Base-by-base conservation (phyloP, 2,888 invertebrate species). In the Drosophila stalkeri region DNA sequence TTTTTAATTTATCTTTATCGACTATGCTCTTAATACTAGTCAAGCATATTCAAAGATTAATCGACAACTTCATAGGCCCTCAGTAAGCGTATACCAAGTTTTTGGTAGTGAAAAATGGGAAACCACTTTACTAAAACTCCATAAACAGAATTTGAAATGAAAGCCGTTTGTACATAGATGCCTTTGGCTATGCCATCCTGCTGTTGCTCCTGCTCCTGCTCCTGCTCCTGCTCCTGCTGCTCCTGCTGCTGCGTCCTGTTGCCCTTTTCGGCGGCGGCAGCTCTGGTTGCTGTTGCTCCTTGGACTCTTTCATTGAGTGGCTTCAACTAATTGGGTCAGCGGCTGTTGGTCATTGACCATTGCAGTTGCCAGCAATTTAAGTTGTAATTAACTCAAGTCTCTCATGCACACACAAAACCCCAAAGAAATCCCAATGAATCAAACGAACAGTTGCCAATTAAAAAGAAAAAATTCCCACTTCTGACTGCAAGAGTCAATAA, bases 71-170 rank as follows among this genome's bases (percentile, higher is more conserved):
- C 14, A 14, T 7, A 5, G 3, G 7, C 31, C 16, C 20, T 18
- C 12, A 27, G 35, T 6, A 2, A 49, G 49, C 9, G 49, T 51
- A 49, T 41, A n/a, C 31, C 64, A 61, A 55, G 60, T 70, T 70
- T 70, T 79, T 62, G 11, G 16, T 27, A 27, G 31, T 62, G 49
- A 64, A 72, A 75, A 79, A 54, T 64, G 64, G 46, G 78, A 77
- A 78, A 57, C 65, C 56, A 65, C 72, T 61, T 72, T 61, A 44
- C 43, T 49, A 41, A 62, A 75, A 71, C 55, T 63, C 70, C 60
- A 70, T 74, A 86, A 82, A 86, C 83, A 75, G 89, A 84, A 86
- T 81, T 51, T 67, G 52, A 71, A 80, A 89, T 86, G 85, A 80
- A 80, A 80, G 56, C 33, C 23, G 57, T 33, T 68, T 54, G 33